phyloP scores from a whole-genome alignment of 1,140 invertebrate species.

The Eriocheir sinensis region DNA sequence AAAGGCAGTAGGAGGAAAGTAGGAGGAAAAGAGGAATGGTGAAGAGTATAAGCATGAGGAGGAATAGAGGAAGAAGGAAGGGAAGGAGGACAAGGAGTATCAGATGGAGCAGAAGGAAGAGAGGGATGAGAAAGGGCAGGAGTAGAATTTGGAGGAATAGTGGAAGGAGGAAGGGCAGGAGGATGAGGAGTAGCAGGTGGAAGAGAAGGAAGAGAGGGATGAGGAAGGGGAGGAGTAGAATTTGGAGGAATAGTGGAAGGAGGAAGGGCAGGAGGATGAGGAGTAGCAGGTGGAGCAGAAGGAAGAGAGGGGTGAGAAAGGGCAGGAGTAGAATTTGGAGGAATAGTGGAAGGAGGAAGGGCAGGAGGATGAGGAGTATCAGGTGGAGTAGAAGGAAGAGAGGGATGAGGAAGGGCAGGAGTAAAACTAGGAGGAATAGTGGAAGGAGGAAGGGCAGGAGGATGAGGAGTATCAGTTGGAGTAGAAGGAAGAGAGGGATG shows the following conservation, averaged over 20 bases:
- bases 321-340: too few species aligned
- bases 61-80: neutral
- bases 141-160: too few species aligned
- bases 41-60: too few species aligned
- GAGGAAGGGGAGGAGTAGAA: neutral
- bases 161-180: too few species aligned
- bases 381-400: too few species aligned
- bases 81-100: too few species aligned
- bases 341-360: neutral
- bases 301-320: neutral
- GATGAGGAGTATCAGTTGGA: neutral
- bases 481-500: neutral
- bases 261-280: neutral
- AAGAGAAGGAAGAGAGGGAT: too few species aligned
- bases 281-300: neutral
- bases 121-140: neutral
- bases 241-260: too few species aligned
- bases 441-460: neutral
- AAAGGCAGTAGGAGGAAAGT: too few species aligned
- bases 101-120: neutral
- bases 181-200: neutral
- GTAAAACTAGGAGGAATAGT: neutral
- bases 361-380: neutral
- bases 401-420: neutral
- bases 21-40: too few species aligned